Evolutionary conservation across 2,888 invertebrate species (phyloP).

Genomic region (Lasioglossum figueresi): DNA sequence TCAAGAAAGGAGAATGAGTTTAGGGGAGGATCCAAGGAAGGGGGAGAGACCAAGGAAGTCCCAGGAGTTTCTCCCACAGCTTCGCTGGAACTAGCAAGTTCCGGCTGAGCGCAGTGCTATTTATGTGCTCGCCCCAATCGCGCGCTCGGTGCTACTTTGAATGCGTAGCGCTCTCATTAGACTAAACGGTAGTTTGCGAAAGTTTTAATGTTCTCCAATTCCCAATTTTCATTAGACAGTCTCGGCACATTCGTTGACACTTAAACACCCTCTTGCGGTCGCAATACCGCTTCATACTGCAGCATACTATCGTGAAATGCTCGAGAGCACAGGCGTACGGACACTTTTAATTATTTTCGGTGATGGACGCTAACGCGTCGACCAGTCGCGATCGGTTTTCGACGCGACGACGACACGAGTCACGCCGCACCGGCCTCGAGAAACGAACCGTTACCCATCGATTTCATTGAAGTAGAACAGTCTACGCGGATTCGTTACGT

Average conservation of each 20-base stretch:
- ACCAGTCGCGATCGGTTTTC: not conserved
- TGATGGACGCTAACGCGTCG: too few species aligned
- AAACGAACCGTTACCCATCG: not conserved
- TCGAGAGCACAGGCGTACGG: too few species aligned
- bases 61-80: not conserved
- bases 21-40: too few species aligned
- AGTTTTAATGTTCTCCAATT: not conserved
- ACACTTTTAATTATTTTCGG: not conserved
- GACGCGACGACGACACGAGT: not conserved
- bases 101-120: not conserved
- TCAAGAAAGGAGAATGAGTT: too few species aligned
- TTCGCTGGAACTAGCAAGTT: not conserved
- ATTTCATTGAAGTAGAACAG: not conserved
- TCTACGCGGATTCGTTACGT: constrained; percentile 1
- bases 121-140: too few species aligned
- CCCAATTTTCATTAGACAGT: not conserved
- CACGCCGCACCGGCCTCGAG: not conserved
- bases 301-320: too few species aligned
- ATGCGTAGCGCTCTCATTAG: not conserved
- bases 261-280: not conserved
- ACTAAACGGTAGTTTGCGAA: not conserved
- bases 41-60: not conserved
- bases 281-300: not conserved
- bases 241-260: not conserved
- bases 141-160: too few species aligned